Conservation (phyloP, 2,797 vertebrate species). For the Enteromius viviparus region DNA sequence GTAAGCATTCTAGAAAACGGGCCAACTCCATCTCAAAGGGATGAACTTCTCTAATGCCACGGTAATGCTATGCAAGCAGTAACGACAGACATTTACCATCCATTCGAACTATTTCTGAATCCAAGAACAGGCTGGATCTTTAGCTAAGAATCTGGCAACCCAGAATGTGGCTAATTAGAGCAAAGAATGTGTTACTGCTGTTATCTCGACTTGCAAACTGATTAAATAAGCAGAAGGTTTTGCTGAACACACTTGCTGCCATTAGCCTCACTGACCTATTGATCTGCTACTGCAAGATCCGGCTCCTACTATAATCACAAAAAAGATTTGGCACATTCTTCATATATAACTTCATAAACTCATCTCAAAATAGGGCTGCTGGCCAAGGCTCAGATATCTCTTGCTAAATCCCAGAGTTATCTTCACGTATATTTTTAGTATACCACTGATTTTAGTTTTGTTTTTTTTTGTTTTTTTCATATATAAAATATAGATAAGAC, state of each 20-base stretch:
- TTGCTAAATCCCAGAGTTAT: constrained; percentile 12
- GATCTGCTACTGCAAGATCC: neutral
- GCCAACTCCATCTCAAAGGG: constrained; percentile 45
- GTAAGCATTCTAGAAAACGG: constrained; percentile 47
- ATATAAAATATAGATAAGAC: constrained; percentile 1
- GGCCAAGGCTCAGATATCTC: neutral
- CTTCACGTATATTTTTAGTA: neutral
- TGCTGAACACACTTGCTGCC: neutral
- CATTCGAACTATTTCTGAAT: neutral
- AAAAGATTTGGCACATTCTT: constrained; percentile 32
- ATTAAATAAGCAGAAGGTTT: constrained; percentile 7
- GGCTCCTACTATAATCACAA: neutral
- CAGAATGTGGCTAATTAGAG: neutral
- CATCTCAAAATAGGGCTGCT: neutral
- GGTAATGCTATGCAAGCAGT: neutral
- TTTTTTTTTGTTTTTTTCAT: too few species aligned
- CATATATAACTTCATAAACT: neutral
- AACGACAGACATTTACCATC: neutral
- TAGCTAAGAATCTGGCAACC: neutral
- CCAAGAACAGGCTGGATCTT: constrained; percentile 6
- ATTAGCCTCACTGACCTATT: neutral
- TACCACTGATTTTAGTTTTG: neutral
- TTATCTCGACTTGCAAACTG: neutral
- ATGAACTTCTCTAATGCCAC: neutral
- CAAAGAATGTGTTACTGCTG: neutral